Conservation (phyloP, 1,140 invertebrate genomes). For the Ridgeia piscesae region DNA sequence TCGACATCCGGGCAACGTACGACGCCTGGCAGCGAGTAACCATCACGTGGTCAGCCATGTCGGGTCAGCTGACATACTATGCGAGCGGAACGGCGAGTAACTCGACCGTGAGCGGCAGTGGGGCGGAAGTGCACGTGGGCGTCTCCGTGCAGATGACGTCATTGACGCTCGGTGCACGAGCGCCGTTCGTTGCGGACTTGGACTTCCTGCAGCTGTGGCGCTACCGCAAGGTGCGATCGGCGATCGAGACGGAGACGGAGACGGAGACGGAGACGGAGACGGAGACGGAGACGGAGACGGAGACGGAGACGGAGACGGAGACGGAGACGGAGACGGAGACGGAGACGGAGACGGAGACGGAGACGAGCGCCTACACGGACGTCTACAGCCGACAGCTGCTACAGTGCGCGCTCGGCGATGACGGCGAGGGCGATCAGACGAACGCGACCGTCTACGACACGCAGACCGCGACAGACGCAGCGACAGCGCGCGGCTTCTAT, state of each 20-base stretch:
- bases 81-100: not conserved
- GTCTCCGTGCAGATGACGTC: not conserved
- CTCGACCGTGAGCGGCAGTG: not conserved
- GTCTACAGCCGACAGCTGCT: not conserved
- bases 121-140: not conserved
- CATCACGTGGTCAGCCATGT: constrained; percentile 28
- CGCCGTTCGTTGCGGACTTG: not conserved
- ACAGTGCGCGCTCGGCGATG: not conserved
- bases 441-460: not conserved
- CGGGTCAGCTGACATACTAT: not conserved
- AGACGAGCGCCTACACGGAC: not conserved
- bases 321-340: too few relatives aligned
- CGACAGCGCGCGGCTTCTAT: not conserved
- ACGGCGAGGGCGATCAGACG: not conserved
- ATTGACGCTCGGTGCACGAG: not conserved
- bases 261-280: too few relatives aligned
- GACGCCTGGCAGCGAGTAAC: constrained; percentile 33
- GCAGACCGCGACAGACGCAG: not conserved
- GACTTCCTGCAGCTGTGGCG: not conserved
- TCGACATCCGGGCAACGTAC: not conserved
- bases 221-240: not conserved
- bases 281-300: too few relatives aligned
- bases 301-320: too few relatives aligned
- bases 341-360: too few relatives aligned
- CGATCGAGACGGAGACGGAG: not conserved